Evolutionary conservation across 2,797 vertebrate genomes (phyloP).

Genomic region (Peromyscus aztecus): DNA sequence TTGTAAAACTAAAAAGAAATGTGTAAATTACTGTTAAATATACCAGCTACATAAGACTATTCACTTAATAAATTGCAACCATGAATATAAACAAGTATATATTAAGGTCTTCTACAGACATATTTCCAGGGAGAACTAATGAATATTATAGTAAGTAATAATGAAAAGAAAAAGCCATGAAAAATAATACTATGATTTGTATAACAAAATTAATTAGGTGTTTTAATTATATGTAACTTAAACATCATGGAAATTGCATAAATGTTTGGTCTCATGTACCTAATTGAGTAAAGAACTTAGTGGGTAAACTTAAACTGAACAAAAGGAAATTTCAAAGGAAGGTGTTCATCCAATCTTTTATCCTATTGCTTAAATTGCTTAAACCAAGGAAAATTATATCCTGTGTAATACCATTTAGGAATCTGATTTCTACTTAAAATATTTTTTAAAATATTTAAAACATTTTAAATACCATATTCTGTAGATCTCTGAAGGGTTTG

Average conservation of each 20-base stretch:
- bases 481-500: no score
- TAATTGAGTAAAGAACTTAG: background rate
- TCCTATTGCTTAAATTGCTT: background rate
- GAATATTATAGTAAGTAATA: background rate
- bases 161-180: background rate
- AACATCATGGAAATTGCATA: background rate
- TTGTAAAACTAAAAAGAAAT: conserved; percentile 39
- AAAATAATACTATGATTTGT: background rate
- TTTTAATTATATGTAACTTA: background rate
- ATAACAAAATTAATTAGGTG: background rate
- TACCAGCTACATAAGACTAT: conserved; percentile 28
- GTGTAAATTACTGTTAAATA: conserved; percentile 51
- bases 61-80: conserved; percentile 56
- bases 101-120: background rate
- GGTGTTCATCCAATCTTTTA: background rate
- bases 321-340: background rate
- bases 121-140: background rate
- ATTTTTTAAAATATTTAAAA: no score
- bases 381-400: background rate
- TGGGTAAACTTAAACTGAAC: background rate
- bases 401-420: background rate
- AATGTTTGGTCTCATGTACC: background rate
- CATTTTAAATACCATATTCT: no score
- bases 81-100: conserved; percentile 56
- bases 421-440: no score